phyloP scores from a whole-genome alignment of 2,888 invertebrate genomes.

The Volucella inflata region DNA sequence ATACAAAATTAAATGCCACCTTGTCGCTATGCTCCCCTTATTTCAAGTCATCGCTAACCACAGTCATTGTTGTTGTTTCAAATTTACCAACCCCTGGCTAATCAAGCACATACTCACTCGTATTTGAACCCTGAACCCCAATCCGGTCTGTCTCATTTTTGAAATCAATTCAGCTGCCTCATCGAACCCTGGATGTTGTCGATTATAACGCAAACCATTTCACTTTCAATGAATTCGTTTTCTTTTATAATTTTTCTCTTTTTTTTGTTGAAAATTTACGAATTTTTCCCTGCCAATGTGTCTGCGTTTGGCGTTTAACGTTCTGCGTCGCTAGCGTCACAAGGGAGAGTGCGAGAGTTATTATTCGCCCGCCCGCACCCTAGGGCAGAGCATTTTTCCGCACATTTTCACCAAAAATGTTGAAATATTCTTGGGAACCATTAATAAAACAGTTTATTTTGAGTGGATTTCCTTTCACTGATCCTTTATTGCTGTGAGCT shows the following conservation, averaged over 20 bases:
- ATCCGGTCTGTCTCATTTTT: too few relatives aligned
- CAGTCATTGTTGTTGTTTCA: too few relatives aligned
- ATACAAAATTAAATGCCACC: too few relatives aligned
- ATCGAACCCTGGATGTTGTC: slow-evolving; percentile 9
- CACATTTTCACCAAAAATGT: slow-evolving; percentile 45
- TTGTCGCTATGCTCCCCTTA: too few relatives aligned
- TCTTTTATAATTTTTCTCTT: background rate
- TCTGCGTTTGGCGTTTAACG: background rate
- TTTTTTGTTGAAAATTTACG: background rate
- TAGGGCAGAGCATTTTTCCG: slow-evolving; percentile 40
- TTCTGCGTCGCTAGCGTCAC: background rate
- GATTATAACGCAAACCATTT: slow-evolving; percentile 22
- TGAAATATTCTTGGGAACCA: slow-evolving; percentile 40
- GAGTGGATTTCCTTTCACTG: slow-evolving; percentile 48
- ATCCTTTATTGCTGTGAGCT: slow-evolving; percentile 12
- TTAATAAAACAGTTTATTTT: slow-evolving; percentile 57
- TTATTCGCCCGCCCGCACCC: slow-evolving; percentile 13
- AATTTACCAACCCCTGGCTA: too few relatives aligned
- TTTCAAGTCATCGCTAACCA: too few relatives aligned
- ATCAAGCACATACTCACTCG: too few relatives aligned
- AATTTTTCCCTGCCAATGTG: background rate
- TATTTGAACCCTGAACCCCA: too few relatives aligned
- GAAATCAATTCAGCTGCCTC: background rate
- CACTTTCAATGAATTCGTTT: slow-evolving; percentile 22
- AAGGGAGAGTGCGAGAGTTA: background rate